These are phyloP conservation scores for Luffia ferchaultella DNA, from an alignment of 2,888 invertebrate species.

Conservation along the genomic window DNA sequence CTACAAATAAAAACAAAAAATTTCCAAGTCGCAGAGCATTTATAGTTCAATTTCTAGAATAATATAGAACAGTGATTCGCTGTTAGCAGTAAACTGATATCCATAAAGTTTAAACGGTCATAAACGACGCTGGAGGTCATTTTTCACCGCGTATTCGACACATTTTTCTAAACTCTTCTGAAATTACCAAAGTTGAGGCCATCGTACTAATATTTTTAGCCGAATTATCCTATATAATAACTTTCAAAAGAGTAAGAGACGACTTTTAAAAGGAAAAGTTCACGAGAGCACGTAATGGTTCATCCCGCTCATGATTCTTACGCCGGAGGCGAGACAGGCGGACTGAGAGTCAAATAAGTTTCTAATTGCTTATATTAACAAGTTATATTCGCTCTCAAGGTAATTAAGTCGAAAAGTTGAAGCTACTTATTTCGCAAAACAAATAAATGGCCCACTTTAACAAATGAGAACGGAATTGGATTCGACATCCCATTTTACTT, in stretches of 20 bases:
- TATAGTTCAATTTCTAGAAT: too few relatives aligned
- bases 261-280: conserved; percentile 66
- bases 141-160: conserved; percentile 44
- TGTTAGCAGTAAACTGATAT: conserved; percentile 17
- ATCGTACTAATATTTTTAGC: conserved; percentile 58
- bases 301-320: conserved; percentile 59
- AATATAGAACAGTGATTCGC: not conserved
- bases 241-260: conserved; percentile 60
- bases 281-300: conserved; percentile 61
- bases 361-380: conserved; percentile 67
- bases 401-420: conserved; percentile 58
- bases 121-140: conserved; percentile 40
- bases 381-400: conserved; percentile 59
- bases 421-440: conserved; percentile 34
- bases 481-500: too few relatives aligned
- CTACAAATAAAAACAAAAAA: too few relatives aligned
- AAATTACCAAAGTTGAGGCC: conserved; percentile 56
- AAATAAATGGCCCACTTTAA: not conserved
- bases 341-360: conserved; percentile 65
- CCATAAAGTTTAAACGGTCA: conserved; percentile 27
- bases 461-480: not conserved
- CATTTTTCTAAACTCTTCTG: conserved; percentile 36
- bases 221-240: conserved; percentile 62
- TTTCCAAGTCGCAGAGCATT: too few relatives aligned
- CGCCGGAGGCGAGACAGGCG: conserved; percentile 56